These are phyloP conservation scores for Stegophylla sp. DNA, from an alignment of 2,888 invertebrate species.

Conservation along the genomic window DNA sequence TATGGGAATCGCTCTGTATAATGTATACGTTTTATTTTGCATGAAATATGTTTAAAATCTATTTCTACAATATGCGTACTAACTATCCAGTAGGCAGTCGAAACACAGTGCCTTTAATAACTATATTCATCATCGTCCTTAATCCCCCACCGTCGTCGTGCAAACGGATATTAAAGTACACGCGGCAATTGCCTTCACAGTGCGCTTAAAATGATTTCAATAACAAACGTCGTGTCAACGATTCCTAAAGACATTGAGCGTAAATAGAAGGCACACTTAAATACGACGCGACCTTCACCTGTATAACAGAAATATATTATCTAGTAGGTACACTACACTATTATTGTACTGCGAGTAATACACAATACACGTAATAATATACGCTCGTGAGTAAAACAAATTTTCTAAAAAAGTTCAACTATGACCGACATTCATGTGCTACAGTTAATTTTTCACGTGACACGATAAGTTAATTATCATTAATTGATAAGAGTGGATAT, in stretches of 20 bases:
- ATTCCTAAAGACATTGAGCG: constrained; percentile 5
- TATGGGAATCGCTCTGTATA: no score
- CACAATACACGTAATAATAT: no score
- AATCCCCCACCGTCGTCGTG: neutral
- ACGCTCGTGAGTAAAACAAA: no score
- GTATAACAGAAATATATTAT: neutral
- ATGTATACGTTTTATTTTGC: no score
- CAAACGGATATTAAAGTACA: neutral
- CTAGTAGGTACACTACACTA: no score
- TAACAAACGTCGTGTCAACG: constrained; percentile 19
- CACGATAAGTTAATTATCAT: no score
- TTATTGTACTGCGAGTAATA: no score
- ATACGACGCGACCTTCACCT: constrained; percentile 15
- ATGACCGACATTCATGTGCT: no score
- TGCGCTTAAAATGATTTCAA: constrained; percentile 9
- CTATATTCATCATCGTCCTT: neutral
- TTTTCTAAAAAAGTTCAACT: no score
- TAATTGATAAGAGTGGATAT: no score
- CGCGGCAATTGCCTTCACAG: neutral
- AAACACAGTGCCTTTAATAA: neutral
- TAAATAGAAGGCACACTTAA: constrained; percentile 6
- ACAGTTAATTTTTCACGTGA: no score
- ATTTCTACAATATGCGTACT: no score
- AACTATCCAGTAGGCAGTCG: neutral
- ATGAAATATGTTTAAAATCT: neutral